Evolutionary conservation across 2,113 vertebrate species (phyloP).

Genomic region (Apus apus): DNA sequence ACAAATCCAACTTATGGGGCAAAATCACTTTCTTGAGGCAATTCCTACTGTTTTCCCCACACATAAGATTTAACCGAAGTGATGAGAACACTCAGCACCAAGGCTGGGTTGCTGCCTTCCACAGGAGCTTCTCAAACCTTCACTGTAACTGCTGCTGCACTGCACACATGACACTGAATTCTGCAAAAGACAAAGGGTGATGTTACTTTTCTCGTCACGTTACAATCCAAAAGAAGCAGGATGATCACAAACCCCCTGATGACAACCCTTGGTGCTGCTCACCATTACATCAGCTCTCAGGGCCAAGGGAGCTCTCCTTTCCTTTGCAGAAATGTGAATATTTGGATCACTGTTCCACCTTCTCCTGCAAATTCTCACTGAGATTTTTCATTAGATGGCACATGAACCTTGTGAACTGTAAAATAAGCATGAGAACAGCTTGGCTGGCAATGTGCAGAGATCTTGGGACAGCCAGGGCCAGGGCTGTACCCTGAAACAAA

Average conservation of each 20-base stretch:
- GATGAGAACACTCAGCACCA: background rate
- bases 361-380: background rate
- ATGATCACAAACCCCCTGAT: background rate
- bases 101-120: background rate
- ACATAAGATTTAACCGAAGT: rapidly evolving
- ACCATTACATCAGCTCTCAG: no score
- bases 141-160: background rate
- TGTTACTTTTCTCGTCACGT: background rate
- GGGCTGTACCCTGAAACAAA: slow-evolving; percentile 1
- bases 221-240: background rate
- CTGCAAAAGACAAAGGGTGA: background rate
- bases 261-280: background rate
- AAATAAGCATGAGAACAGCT: slow-evolving; percentile 31
- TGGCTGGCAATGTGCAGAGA: background rate
- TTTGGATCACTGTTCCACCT: background rate
- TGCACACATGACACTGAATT: rapidly evolving
- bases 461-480: background rate
- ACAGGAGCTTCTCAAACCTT: background rate
- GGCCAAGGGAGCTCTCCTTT: background rate
- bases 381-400: background rate
- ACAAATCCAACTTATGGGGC: background rate
- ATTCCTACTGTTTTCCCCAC: background rate
- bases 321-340: background rate
- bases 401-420: background rate
- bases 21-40: background rate